These are phyloP conservation scores for Athalia rosae DNA, from an alignment of 2,888 invertebrate species.

Conservation along the genomic window DNA sequence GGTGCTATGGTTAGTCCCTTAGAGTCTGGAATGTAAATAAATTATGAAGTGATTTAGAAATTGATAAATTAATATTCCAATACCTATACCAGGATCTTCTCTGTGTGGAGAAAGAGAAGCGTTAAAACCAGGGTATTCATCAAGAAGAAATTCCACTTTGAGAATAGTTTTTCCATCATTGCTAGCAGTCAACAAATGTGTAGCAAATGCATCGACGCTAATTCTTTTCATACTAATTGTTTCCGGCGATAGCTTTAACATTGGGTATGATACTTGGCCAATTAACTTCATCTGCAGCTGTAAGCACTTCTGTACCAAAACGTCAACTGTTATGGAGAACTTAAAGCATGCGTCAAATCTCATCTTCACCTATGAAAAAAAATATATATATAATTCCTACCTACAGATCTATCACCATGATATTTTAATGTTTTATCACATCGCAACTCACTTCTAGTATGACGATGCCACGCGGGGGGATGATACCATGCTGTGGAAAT, in stretches of 20 bases:
- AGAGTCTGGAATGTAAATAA: neutral
- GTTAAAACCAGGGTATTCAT: constrained; percentile 68
- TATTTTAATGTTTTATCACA: neutral
- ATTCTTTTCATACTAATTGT: constrained; percentile 75
- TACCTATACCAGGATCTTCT: constrained; percentile 50
- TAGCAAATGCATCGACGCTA: constrained; percentile 64
- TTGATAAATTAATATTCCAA: constrained; percentile 27
- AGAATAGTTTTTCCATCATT: constrained; percentile 64
- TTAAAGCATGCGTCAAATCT: constrained; percentile 55
- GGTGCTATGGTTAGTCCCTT: constrained; percentile 59
- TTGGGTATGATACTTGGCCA: constrained; percentile 72
- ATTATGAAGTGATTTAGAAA: neutral
- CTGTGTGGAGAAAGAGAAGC: constrained; percentile 56
- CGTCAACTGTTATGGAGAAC: constrained; percentile 51
- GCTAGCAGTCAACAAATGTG: constrained; percentile 60
- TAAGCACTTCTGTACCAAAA: constrained; percentile 54
- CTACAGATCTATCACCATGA: too few species aligned
- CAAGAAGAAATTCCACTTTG: constrained; percentile 63
- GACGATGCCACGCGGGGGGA: constrained; percentile 57
- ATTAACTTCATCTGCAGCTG: constrained; percentile 52
- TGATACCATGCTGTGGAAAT: constrained; percentile 52
- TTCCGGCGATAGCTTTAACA: constrained; percentile 73
- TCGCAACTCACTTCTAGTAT: constrained; percentile 52
- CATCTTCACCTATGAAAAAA: constrained; percentile 51
- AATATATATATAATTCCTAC: neutral